Percentiles rank a stretch among this genome's conserved stretches.
phyloP scores from a whole-genome alignment of 2,797 vertebrate genomes.

The Zenarchopterus dispar region DNA sequence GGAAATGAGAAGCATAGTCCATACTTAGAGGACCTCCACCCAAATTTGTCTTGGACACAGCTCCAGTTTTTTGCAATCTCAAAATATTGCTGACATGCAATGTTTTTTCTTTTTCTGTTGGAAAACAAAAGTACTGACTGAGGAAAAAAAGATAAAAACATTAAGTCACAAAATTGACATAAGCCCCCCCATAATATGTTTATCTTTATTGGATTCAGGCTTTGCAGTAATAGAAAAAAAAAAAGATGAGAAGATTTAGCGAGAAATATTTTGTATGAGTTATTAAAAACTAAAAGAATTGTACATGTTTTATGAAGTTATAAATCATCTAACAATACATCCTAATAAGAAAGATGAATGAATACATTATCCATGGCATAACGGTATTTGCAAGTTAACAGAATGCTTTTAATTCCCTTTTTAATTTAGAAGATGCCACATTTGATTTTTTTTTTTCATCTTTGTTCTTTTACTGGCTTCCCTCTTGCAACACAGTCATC shows the following conservation, averaged over 20 bases:
- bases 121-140: constrained; percentile 44
- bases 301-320: constrained; percentile 9
- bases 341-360: no score
- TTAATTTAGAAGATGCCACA: not conserved
- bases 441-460: constrained; percentile 26
- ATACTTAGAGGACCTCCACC: constrained; percentile 59
- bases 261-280: no score
- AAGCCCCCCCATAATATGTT: not conserved
- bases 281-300: constrained; percentile 22
- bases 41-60: constrained; percentile 51
- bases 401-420: not conserved
- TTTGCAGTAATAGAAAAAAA: not conserved
- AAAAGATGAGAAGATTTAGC: not conserved
- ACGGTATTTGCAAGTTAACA: no score
- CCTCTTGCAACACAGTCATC: constrained; percentile 23
- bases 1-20: constrained; percentile 32
- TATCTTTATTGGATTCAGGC: constrained; percentile 4
- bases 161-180: constrained; percentile 20
- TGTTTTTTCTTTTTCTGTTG: constrained; percentile 5
- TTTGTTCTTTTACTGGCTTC: constrained; percentile 37
- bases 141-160: constrained; percentile 33
- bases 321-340: not conserved
- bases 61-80: constrained; percentile 36
- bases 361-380: no score
- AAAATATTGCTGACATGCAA: constrained; percentile 37